These are phyloP conservation scores for Vidua macroura DNA, from an alignment of 2,113 vertebrate genomes.

Conservation along the genomic window DNA sequence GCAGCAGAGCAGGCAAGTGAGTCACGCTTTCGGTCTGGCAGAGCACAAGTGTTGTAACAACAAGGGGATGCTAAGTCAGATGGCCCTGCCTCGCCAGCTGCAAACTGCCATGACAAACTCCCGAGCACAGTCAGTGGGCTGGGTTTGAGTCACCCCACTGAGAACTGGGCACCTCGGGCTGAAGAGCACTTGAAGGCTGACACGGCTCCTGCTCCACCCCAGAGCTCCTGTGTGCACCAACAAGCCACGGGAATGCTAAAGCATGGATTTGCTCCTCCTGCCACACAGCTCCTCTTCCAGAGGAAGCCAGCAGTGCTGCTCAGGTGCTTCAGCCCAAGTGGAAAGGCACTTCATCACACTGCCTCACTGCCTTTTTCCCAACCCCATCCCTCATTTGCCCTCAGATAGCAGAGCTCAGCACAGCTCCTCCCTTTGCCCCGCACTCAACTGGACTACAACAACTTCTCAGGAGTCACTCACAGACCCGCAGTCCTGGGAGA, in stretches of 20 bases:
- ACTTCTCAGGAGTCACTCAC: background rate
- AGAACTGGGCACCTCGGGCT: background rate
- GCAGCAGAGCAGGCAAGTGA: background rate
- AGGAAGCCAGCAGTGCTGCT: background rate
- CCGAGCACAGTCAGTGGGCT: background rate
- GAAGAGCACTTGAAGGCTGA: background rate
- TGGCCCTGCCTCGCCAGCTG: background rate
- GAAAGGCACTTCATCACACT: background rate
- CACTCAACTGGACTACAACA: background rate
- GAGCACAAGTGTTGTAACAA: background rate
- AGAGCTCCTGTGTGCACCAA: background rate
- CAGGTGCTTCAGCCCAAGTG: background rate
- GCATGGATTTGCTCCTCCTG: background rate
- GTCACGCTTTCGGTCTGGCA: background rate
- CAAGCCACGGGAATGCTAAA: rapidly evolving
- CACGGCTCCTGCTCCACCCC: background rate
- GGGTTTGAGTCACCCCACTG: background rate
- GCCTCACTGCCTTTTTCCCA: background rate
- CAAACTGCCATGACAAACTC: background rate
- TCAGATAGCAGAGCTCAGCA: background rate
- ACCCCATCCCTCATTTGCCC: background rate
- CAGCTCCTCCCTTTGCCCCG: background rate
- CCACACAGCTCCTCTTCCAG: rapidly evolving
- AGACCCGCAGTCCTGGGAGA: background rate
- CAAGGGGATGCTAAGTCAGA: background rate